These are phyloP conservation scores for Pomacea maculata DNA, from an alignment of 1,140 invertebrate species.

Conservation along the genomic window DNA sequence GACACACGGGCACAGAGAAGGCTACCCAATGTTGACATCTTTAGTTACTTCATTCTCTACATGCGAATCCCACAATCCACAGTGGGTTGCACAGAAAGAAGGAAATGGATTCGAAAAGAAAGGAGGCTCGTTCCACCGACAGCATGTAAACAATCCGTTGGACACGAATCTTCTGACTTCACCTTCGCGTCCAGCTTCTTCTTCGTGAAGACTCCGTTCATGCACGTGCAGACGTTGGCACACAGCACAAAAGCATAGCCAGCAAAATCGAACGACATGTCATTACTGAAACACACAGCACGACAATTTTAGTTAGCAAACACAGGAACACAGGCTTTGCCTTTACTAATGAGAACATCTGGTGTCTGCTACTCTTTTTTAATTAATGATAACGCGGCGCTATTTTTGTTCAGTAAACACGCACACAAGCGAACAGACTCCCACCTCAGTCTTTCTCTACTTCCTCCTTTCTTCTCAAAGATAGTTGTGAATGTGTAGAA, in stretches of 20 bases:
- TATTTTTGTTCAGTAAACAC: too few species aligned
- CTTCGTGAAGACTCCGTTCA: slow-evolving; percentile 96
- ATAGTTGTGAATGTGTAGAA: neutral
- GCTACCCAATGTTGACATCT: neutral
- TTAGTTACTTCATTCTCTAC: neutral
- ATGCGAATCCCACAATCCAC: neutral
- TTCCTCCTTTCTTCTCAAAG: neutral
- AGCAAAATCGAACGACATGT: slow-evolving; percentile 88
- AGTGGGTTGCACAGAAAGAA: neutral
- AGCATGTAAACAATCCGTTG: neutral
- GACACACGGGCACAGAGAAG: too few species aligned
- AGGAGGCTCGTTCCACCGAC: too few species aligned
- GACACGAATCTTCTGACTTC: neutral
- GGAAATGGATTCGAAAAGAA: neutral
- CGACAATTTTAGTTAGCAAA: too few species aligned
- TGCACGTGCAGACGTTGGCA: slow-evolving; percentile 87
- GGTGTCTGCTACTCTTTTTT: neutral
- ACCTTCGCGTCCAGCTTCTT: slow-evolving; percentile 91
- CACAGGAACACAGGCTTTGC: neutral
- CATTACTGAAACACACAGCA: slow-evolving; percentile 72
- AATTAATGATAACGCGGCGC: too few species aligned
- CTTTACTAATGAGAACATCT: neutral
- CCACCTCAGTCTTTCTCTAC: neutral
- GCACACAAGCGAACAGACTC: neutral
- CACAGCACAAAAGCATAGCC: slow-evolving; percentile 93